phyloP scores from a whole-genome alignment of 2,113 vertebrate genomes.

The Camelus bactrianus region DNA sequence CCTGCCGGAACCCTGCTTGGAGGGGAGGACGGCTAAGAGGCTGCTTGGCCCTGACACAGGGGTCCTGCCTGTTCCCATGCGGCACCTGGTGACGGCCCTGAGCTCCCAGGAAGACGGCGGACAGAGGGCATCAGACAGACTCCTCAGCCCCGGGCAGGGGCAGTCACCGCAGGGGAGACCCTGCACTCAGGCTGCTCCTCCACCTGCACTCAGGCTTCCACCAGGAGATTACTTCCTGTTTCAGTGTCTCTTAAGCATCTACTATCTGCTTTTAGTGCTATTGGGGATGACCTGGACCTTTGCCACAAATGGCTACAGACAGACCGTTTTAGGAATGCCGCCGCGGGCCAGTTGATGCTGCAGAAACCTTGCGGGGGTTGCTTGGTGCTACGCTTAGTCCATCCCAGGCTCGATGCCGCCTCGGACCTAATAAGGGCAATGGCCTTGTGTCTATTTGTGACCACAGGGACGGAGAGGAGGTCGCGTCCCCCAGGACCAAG shows the following conservation, averaged over 20 bases:
- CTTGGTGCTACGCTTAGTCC: not conserved
- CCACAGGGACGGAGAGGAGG: not conserved
- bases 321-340: not conserved
- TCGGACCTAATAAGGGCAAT: slow-evolving; percentile 14
- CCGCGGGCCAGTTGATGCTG: not conserved
- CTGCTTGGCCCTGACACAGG: too few species aligned
- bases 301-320: not conserved
- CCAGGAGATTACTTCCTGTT: accelerated
- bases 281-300: not conserved
- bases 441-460: slow-evolving; percentile 42
- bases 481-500: not conserved
- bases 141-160: not conserved
- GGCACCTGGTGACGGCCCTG: not conserved
- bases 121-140: not conserved
- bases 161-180: too few species aligned
- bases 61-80: accelerated
- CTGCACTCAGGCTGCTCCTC: not conserved
- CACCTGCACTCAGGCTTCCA: not conserved
- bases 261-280: not conserved
- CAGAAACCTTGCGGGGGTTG: not conserved
- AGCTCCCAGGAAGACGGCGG: not conserved
- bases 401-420: not conserved
- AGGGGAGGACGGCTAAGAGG: not conserved
- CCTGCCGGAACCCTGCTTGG: too few species aligned
- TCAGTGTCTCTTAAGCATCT: not conserved